Evolutionary conservation across 2,113 vertebrate genomes (phyloP).

Genomic region (Cyanoliseus patagonus): DNA sequence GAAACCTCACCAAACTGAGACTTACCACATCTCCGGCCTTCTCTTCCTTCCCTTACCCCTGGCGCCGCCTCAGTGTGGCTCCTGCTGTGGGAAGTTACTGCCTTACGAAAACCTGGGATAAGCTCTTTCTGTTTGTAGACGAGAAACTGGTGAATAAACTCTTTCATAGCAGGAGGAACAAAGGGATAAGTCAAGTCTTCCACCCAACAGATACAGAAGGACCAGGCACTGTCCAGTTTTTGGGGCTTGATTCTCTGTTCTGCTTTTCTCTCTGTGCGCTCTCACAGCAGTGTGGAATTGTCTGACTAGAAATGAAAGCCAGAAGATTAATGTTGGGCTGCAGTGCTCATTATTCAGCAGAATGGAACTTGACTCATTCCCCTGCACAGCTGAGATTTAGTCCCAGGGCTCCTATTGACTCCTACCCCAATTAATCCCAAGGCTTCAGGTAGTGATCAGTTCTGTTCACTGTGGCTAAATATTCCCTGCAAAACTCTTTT

Average conservation of each 20-base stretch:
- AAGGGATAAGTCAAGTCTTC: not conserved
- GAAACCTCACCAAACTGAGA: not conserved
- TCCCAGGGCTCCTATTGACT: not conserved
- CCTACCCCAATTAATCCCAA: not conserved
- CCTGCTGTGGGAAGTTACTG: not conserved
- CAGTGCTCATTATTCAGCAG: not conserved
- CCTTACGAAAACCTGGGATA: not conserved
- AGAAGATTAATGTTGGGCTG: not conserved
- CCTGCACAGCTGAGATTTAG: not conserved
- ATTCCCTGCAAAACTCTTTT: not conserved
- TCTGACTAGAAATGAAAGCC: not conserved
- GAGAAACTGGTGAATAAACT: not conserved
- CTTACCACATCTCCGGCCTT: not conserved
- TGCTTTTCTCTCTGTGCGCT: not conserved
- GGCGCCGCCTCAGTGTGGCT: not conserved
- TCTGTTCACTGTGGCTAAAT: not conserved
- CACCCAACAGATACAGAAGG: not conserved
- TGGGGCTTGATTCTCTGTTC: not conserved
- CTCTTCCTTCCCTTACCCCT: not conserved
- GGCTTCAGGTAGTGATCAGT: not conserved
- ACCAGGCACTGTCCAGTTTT: fast-evolving
- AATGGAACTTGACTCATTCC: not conserved
- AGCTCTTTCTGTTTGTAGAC: not conserved
- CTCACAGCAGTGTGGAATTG: not conserved
- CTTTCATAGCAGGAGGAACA: not conserved